Evolutionary conservation across 2,797 vertebrate species (phyloP), one percentile per base, ranked within the genome.

Genomic region (Calcarius lapponicus): DNA sequence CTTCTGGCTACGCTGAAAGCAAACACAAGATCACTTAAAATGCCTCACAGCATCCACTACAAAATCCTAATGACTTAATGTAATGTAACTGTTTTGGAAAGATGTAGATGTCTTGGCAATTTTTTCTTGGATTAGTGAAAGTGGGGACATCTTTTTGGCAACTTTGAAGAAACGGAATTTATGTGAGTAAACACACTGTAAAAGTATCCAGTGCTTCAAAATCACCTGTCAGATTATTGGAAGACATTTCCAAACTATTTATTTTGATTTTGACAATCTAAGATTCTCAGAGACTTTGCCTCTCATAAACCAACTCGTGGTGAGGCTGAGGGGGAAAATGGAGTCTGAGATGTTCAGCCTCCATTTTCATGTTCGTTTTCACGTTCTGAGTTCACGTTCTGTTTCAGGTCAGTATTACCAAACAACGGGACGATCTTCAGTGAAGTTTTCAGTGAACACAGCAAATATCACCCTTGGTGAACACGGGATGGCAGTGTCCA

Each of bases 321-420:
- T 1, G 2, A 57, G 17, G 43, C 64, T 65, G 54, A 95, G 79
- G 17, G 10, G 32, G 26, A 67, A 88, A 75, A 75, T 11, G 16
- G 74, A 43, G 14, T 64, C 36, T 36, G 36, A 36, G 36, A 36
- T 36, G 36, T 36, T 36, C 36, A 36, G 36, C 36, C 36, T 36
- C 36, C 36, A 36, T 36, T 36, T 36, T 36, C 36, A 36, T 36
- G 36, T 36, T 36, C 36, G 9, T 36, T 36, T 36, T 36, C 36
- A 36, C 36, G 36, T 36, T 36, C 36, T 36, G 74, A 43, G 14
- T 64, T 64, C 48, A 16, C 28, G 2, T 58, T 86, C 13, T 89
- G 75, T 92, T 96, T 83, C 92, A 99, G 99, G 98, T 72, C 99
- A 99, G 67, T 99, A 99, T 97, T 98, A 97, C 65, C 97, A 99